Evolutionary conservation across 1,140 invertebrate genomes (phyloP).

Genomic region (Drosophila trapezifrons): DNA sequence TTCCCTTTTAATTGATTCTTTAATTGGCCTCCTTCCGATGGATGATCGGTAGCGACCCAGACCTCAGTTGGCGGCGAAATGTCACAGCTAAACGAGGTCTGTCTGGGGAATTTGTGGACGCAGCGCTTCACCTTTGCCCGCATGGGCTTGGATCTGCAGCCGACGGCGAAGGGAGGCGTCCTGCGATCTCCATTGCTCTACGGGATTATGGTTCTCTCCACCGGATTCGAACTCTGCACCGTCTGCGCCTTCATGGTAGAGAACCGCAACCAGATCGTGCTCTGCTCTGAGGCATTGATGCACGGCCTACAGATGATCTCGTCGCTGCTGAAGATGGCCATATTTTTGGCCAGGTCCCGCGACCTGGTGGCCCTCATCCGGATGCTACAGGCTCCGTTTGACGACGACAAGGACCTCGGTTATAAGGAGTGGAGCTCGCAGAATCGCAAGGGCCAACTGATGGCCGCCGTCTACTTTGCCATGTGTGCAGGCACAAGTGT

Average conservation of each 20-base stretch:
- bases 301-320: constrained; percentile 63
- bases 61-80: constrained; percentile 38
- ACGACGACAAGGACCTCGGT: not conserved
- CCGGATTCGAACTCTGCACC: constrained; percentile 60
- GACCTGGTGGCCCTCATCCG: constrained; percentile 37
- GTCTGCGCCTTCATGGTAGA: constrained; percentile 58
- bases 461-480: constrained; percentile 49
- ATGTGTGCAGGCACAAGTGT: constrained; percentile 64
- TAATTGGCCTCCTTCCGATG: not conserved
- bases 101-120: constrained; percentile 54
- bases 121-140: constrained; percentile 53
- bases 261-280: constrained; percentile 50
- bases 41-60: constrained; percentile 1
- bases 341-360: constrained; percentile 46
- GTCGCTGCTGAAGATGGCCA: constrained; percentile 59
- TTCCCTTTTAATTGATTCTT: not conserved
- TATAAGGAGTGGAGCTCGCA: constrained; percentile 5
- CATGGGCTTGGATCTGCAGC: constrained; percentile 51
- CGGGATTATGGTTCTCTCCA: constrained; percentile 48
- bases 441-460: constrained; percentile 40
- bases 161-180: not conserved
- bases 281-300: constrained; percentile 64
- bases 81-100: constrained; percentile 55
- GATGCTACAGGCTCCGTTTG: constrained; percentile 26
- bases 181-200: constrained; percentile 36